Percentiles rank a stretch among this genome's conserved stretches.
Evolutionary conservation across 2,797 vertebrate genomes (phyloP).

Genomic region (Pangasius mekongensis): DNA sequence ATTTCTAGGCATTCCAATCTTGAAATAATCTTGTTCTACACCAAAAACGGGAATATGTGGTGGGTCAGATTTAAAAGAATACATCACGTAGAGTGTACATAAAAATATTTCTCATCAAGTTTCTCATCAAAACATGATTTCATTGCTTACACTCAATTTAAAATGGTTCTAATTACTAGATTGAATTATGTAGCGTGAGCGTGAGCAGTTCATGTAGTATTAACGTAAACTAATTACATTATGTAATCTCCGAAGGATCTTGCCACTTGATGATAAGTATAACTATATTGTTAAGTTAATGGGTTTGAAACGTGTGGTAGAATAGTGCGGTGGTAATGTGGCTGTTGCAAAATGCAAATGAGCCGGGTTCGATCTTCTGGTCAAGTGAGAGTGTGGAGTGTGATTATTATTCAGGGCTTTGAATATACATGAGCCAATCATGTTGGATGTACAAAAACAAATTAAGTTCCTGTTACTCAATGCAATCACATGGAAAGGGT

Average conservation of each 20-base stretch:
- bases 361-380: not conserved
- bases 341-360: no score
- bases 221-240: constrained; percentile 12
- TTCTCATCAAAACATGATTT: not conserved
- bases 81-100: not conserved
- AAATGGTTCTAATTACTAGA: not conserved
- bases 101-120: not conserved
- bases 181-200: not conserved
- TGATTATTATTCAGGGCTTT: not conserved
- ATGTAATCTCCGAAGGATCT: not conserved
- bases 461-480: not conserved
- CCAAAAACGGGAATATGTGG: not conserved
- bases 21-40: not conserved
- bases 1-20: not conserved
- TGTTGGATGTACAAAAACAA: not conserved
- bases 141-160: not conserved
- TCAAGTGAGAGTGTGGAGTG: not conserved
- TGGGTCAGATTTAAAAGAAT: not conserved
- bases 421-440: not conserved
- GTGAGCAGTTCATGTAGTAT: not conserved
- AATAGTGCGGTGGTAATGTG: not conserved
- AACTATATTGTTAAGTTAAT: not conserved
- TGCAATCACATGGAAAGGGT: not conserved
- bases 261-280: not conserved
- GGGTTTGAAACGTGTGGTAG: no score